Base-by-base conservation (phyloP, 2,797 vertebrate genomes). In the Myoxocephalus aenaeus region DNA sequence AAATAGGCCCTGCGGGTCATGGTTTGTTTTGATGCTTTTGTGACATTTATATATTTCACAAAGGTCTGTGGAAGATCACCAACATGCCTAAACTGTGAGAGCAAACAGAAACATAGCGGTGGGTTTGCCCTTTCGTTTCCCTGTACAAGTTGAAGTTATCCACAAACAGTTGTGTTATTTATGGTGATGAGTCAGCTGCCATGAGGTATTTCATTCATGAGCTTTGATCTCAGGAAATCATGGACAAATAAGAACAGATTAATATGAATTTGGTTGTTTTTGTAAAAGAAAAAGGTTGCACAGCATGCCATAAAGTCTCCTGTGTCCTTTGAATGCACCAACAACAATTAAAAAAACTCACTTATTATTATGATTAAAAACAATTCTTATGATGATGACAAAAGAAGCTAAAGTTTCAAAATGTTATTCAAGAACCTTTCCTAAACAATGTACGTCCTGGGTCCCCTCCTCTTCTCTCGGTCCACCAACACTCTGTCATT, bases 171-270 rank as follows among this genome's bases (percentile, higher is more conserved):
- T 36, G 4, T 3, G 27, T 51, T 25, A 8, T 32, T 46, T 42
- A 62, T 51, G 57, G 42, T 38, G 27, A 73, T 48, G 22, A 57
- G 27, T 25, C 5, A 1, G 14, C 58, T 46, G 61, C 63, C 51
- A 12, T 36, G 20, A 9, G 14, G 2, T 0, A 40, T 73, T 81
- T 15, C 38, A 77, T 76, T 82, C 40, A 83, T 61, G 64, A 81
- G 56, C 56, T 70, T 38, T 25, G 44, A 65, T 68, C 54, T 2
- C 20, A 73, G 36, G 17, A 64, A 72, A 67, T 13, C 56, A n/a
- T 5, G 46, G 42, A 70, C 27, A 69, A 53, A 69, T 27, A 65
- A 38, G 44, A 74, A 78, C 86, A 79, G 62, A 48, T 68, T 71
- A 34, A 77, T 15, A n/a, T 15, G 10, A 57, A 48, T 18, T 34